Evolutionary conservation across 37 sponge, comb jelly and placozoan species (phyloP), one percentile per base, ranked within the genome.

Genomic region (Aplysina aerophoba): DNA sequence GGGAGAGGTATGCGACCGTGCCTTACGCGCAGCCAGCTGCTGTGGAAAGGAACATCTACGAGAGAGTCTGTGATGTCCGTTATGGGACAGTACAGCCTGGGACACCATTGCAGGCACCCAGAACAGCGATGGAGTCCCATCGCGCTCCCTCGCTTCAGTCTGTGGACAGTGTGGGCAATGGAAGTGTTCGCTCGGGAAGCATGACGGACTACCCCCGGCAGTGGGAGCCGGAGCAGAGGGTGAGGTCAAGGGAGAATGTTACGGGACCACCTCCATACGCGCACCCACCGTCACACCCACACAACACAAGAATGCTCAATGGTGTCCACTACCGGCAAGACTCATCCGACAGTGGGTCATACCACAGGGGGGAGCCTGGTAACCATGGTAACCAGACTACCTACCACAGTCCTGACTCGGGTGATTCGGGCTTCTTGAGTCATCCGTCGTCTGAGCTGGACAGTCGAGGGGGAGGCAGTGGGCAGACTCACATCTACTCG

Each of bases 351-450:
- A 75, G 78, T 75, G 44, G n/a, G 1, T 75, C 78, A 40, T 21
- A 75, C 2, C 37, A 75, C 5, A 75, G 44, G 22, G 78, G 54
- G 54, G 78, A 75, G 2, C 5, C 24, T 62, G 78, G 78, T 41
- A 40, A 75, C 78, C 54, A 22, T 40, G 44, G 54, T 44, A 40
- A 41, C 54, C 21, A 22, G 16, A 53, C 4, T 40, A 15, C n/a
- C 37, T 75, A 75, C 38, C 53, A 75, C 25, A 75, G 78, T 50
- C 78, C 78, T n/a, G 78, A 40, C n/a, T 75, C 78, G 11, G 54
- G 21, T 15, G 78, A 75, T 25, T 75, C 78, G 2, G 78, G 78
- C 17, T 75, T 75, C 38, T 15, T 53, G 25, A 41, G 78, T 16
- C 38, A 44, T 44, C 50, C 50, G 6, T 44, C 50, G 50, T 44